Conservation (phyloP, 1,140 invertebrate species). For the Drosophila pseudoananassae region DNA sequence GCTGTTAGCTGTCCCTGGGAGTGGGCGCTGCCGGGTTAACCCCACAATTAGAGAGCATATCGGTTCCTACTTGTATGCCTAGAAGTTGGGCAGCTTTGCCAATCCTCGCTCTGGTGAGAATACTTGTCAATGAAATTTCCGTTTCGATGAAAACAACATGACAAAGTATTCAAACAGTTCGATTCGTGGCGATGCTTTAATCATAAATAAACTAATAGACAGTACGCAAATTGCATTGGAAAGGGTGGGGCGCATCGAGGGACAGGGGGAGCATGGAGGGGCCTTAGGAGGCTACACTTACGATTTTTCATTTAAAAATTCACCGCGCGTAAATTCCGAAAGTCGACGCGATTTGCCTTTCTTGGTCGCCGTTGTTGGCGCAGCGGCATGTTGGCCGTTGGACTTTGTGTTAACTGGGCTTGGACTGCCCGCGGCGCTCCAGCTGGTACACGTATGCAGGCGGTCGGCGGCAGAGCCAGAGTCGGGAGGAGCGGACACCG, state of each 20-base stretch:
- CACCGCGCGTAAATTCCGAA: slow-evolving; percentile 84
- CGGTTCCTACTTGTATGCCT: too few relatives aligned
- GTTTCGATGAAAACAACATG: not conserved
- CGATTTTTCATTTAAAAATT: slow-evolving; percentile 85
- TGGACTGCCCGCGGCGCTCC: slow-evolving; percentile 28
- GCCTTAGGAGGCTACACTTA: slow-evolving; percentile 66
- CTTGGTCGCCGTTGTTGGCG: slow-evolving; percentile 44
- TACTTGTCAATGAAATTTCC: not conserved
- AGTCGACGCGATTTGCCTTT: slow-evolving; percentile 84
- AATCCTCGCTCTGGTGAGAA: not conserved
- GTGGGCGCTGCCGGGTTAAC: not conserved
- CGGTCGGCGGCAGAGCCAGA: not conserved
- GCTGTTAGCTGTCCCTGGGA: not conserved
- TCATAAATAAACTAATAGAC: slow-evolving; percentile 44
- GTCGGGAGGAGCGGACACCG: too few relatives aligned
- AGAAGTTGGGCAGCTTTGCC: too few relatives aligned
- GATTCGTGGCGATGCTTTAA: slow-evolving; percentile 21
- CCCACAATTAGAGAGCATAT: too few relatives aligned
- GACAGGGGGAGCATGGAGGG: not conserved
- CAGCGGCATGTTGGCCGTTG: slow-evolving; percentile 20
- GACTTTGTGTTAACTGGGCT: slow-evolving; percentile 40
- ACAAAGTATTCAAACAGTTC: not conserved
- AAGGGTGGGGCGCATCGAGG: not conserved
- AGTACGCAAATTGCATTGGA: slow-evolving; percentile 20
- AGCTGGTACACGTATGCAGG: slow-evolving; percentile 37